These are phyloP conservation scores for Distichodus sexfasciatus DNA, from an alignment of 2,797 vertebrate species.

Conservation along the genomic window DNA sequence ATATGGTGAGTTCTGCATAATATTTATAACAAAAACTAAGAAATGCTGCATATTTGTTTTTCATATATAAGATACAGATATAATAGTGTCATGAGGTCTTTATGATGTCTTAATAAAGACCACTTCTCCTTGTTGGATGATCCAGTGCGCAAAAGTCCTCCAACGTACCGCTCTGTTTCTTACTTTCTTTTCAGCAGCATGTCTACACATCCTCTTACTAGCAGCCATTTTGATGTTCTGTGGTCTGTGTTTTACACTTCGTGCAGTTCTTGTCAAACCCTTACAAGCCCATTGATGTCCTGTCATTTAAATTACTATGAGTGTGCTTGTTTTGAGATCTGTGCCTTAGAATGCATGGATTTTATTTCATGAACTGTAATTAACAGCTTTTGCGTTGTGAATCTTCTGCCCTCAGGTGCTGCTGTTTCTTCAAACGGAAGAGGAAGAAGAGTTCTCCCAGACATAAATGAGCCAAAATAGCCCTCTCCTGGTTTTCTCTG, in stretches of 20 bases:
- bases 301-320: neutral
- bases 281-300: neutral
- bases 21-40: too few species aligned
- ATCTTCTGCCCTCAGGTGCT: conserved; percentile 81
- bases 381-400: neutral
- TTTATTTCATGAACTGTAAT: neutral
- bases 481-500: conserved; percentile 38
- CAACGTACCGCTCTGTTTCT: neutral
- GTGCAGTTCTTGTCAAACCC: neutral
- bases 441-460: conserved; percentile 94
- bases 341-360: neutral
- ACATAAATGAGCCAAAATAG: conserved; percentile 84
- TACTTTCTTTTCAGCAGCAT: conserved; percentile 16
- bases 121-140: neutral
- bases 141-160: neutral
- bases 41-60: neutral
- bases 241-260: conserved; percentile 9
- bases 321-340: neutral
- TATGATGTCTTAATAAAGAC: neutral
- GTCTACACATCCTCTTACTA: conserved; percentile 10
- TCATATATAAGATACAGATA: too few species aligned
- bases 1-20: neutral
- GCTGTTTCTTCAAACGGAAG: conserved; percentile 99
- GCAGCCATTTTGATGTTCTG: neutral
- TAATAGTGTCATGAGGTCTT: neutral